Evolutionary conservation across 2,888 invertebrate genomes (phyloP), one percentile per base, ranked within the genome.

Genomic region (Thymelicus lineola): DNA sequence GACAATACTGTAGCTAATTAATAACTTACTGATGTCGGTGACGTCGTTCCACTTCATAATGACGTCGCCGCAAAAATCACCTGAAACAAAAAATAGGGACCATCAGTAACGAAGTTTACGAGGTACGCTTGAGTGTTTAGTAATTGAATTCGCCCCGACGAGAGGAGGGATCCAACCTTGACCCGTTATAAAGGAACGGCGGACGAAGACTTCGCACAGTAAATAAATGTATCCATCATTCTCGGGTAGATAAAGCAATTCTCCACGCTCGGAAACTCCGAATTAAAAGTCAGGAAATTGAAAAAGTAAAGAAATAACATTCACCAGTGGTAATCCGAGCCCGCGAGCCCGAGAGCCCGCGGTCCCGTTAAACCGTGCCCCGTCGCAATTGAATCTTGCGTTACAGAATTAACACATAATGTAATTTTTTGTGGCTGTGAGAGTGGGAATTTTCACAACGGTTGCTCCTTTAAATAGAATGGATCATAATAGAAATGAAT

Each of bases 1-100:
- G 48, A 42, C 6, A 42, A 55, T n/a, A 7, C 42, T 42, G 5
- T 20, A 42, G 48, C 9, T 7, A 57, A 20, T 45, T 1, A 55
- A 35, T 28, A 55, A 91, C 93, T 93, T 76, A 93, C 93, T 91
- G 82, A 92, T 90, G 82, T 93, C 92, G 70, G 93, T 92, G 82
- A 90, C 89, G 84, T 93, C 91, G 86, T 91, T 91, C 93, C 93
- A 93, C 88, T 93, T 93, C 93, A 93, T 93, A 82, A 91, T 89
- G 84, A 92, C 92, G 91, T 93, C 93, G 64, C 90, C 86, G 81
- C 89, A 90, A 79, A 87, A 88, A 77, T 92, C 93, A 85, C 91
- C 93, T 93, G 90, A 48, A 90, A 92, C 55, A 64, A 64, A 5
- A 36, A 63, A 15, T 17, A 20, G 15, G 7, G 57, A 58, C 42